phyloP scores from a whole-genome alignment of 2,888 invertebrate genomes.

The Epiblema foenella region DNA sequence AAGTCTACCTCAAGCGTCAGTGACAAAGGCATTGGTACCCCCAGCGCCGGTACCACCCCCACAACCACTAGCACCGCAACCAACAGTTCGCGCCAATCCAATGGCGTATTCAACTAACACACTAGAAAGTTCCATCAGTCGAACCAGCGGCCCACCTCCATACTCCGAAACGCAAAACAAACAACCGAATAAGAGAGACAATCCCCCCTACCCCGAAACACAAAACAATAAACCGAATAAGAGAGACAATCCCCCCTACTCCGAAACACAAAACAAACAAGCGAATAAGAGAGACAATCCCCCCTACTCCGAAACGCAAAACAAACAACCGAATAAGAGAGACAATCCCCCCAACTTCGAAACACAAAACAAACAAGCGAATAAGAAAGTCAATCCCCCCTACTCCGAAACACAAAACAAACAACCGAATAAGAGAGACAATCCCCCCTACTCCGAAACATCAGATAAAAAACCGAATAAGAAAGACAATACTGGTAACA shows the following conservation, averaged over 20 bases:
- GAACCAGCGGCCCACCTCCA: conserved; percentile 51
- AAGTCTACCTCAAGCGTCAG: conserved; percentile 44
- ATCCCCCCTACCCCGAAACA: no score
- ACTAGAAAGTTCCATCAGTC: conserved; percentile 75
- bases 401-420: no score
- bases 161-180: conserved; percentile 44
- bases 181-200: conserved; percentile 51
- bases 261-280: conserved; percentile 51
- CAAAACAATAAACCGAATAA: no score
- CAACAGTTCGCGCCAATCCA: conserved; percentile 32
- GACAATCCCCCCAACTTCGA: no score
- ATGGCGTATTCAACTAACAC: conserved; percentile 64
- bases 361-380: no score
- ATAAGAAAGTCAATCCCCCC: no score
- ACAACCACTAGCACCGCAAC: conserved; percentile 13
- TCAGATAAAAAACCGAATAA: conserved; percentile 52
- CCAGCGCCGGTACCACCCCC: conserved; percentile 44
- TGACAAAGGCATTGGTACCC: not conserved
- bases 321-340: conserved; percentile 52
- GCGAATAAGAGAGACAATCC: conserved; percentile 55
- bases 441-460: conserved; percentile 46
- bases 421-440: conserved; percentile 51
- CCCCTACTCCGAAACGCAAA: conserved; percentile 37
- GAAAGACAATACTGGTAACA: conserved; percentile 61
- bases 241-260: no score